Evolutionary conservation across 2,888 invertebrate species (phyloP), one percentile per base, ranked within the genome.

Genomic region (Synanthedon myopaeformis): DNA sequence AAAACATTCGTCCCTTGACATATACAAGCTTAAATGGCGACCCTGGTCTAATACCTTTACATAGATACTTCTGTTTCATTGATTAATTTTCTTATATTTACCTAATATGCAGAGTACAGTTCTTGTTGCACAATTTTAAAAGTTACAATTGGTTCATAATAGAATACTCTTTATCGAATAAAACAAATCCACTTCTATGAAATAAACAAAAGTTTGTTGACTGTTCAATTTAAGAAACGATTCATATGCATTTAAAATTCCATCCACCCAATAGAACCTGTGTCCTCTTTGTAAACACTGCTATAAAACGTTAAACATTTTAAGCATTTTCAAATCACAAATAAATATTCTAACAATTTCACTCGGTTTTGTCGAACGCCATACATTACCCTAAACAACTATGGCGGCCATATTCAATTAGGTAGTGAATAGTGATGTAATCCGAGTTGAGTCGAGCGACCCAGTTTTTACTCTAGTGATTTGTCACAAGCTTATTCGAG

Each of bases 171-270:
- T 68, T 67, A 66, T 69, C 73, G 75, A 75, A 82, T 79, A 74
- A 76, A 80, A 78, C 77, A 74, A 72, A 75, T 79, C 76, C 79
- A 79, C 81, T 82, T 70, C 69, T 79, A 74, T 77, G 77, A 78
- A 84, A 85, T 84, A 87, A 88, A 88, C 87, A 88, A 88, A 85
- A 86, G 84, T 88, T 88, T 88, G 88, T 88, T 88, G 88, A 87
- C 86, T 88, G 83, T 84, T 83, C 82, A 83, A 83, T 82, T 82
- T 85, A 72, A 76, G 80, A 79, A 74, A 74, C 74, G 76, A 79
- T 80, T 73, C 76, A 67, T 72, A 70, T 69, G 72, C 77, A 78
- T 82, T 77, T 74, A 79, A 78, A 81, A 76, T 70, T 81, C 80
- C 77, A 74, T 72, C 74, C 79, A 82, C 79, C 72, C 79, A 76